Conservation (phyloP, 2,797 vertebrate genomes). For the Hoplostethus mediterraneus region DNA sequence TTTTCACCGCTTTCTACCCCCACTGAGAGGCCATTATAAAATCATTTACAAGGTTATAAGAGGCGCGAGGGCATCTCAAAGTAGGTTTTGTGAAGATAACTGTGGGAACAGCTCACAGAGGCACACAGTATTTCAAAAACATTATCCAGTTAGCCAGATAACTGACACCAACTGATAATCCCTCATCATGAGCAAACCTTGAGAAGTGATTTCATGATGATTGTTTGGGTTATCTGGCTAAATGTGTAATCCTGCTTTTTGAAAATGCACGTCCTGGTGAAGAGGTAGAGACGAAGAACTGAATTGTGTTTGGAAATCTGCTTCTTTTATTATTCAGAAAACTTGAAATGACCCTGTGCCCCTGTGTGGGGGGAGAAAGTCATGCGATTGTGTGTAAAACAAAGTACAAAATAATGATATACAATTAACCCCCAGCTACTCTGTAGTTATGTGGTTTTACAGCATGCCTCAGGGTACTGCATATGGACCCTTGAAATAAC, state of each 20-base stretch:
- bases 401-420: slow-evolving; percentile 82
- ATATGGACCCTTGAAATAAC: slow-evolving; percentile 78
- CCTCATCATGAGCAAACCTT: neutral
- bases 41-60: slow-evolving; percentile 9
- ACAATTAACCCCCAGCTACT: slow-evolving; percentile 79
- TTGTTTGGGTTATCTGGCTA: neutral
- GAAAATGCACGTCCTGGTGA: slow-evolving; percentile 19
- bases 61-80: too few species aligned
- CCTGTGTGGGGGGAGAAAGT: slow-evolving; percentile 79
- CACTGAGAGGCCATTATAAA: neutral
- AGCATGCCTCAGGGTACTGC: slow-evolving; percentile 72
- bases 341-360: slow-evolving; percentile 48
- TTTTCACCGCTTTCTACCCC: slow-evolving; percentile 5
- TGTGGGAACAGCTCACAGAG: neutral
- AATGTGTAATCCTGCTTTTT: slow-evolving; percentile 2
- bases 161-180: neutral
- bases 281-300: neutral
- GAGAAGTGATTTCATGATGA: neutral
- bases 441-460: slow-evolving; percentile 83
- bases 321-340: slow-evolving; percentile 13
- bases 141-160: neutral
- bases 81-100: neutral
- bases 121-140: neutral
- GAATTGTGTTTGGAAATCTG: slow-evolving; percentile 1
- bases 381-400: slow-evolving; percentile 71